Evolutionary conservation across 2,113 vertebrate genomes (phyloP), one percentile per base, ranked within the genome.

Genomic region (Coptodon bakossiorum): DNA sequence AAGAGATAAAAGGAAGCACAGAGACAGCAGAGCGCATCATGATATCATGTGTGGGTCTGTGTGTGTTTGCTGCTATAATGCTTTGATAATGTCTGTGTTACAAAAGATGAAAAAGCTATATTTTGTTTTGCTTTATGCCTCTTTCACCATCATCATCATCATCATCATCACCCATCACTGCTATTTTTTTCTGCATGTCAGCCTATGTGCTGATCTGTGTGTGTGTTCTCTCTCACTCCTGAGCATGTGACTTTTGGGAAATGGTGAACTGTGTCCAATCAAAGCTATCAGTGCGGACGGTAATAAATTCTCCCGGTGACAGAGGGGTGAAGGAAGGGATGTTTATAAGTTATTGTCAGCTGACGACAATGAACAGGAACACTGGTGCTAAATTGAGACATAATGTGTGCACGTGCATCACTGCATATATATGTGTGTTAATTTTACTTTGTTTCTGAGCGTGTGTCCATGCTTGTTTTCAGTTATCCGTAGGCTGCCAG

Each of bases 291-390:
- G 22, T 36, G 85, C 40, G 48, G 84, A 89, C 1, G 27, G 79
- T 85, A 10, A 88, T 90, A 89, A 79, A 92, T 92, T 59, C 59
- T 85, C 22, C 85, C 6, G 57, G 24, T 92, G 93, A 92, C 90
- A 85, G 82, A 88, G 82, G 1, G 19, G 29, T 84, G 86, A 80
- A 80, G 84, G 93, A 91, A 94, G 88, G 90, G 52, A 78, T 80
- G 88, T 91, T 85, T 84, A 85, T 87, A 83, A 93, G 90, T 91
- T 91, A 92, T 61, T 66, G 82, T 83, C 84, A 52, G 90, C 83
- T 94, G 92, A 90, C 31, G 16, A 59, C 81, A 61, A 63, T 9
- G 63, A 63, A 90, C 57, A 82, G 87, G 56, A 89, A 54, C 90
- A 82, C 80, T 45, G 80, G 81, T 68, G 86, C 86, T 94, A 93